These are phyloP conservation scores for Boloria selene DNA, from an alignment of 2,888 invertebrate genomes.

Conservation along the genomic window DNA sequence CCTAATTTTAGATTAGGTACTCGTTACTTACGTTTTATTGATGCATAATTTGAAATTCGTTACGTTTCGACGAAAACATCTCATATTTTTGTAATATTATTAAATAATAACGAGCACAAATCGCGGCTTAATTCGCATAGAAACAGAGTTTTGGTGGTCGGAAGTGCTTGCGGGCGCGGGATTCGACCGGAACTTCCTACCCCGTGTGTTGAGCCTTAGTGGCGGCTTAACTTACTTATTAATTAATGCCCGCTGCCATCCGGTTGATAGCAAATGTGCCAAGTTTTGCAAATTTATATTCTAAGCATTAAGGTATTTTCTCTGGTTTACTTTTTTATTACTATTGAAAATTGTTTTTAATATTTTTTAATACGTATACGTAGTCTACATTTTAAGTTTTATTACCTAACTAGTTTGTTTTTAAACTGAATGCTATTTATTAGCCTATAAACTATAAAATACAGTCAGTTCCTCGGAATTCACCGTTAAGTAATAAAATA, in stretches of 20 bases:
- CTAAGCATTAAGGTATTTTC: too few relatives aligned
- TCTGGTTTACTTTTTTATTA: too few relatives aligned
- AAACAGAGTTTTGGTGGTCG: conserved; percentile 65
- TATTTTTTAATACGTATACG: too few relatives aligned
- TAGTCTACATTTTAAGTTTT: too few relatives aligned
- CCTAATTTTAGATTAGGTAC: too few relatives aligned
- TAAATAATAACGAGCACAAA: conserved; percentile 26
- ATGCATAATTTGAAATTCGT: too few relatives aligned
- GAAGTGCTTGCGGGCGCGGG: conserved; percentile 73
- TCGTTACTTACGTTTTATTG: too few relatives aligned
- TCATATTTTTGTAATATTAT: conserved; percentile 23
- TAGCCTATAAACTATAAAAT: neutral
- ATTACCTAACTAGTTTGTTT: too few relatives aligned
- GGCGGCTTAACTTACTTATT: conserved; percentile 74
- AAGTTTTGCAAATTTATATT: conserved; percentile 34
- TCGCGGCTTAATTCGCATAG: conserved; percentile 30
- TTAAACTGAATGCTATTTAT: neutral
- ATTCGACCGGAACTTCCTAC: conserved; percentile 75
- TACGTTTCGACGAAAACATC: conserved; percentile 1
- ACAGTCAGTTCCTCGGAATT: neutral
- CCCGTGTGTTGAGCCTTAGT: conserved; percentile 72
- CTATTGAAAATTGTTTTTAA: too few relatives aligned
- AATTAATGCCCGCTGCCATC: conserved; percentile 71
- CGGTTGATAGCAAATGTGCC: conserved; percentile 52
- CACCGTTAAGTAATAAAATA: conserved; percentile 7